Percentiles rank a stretch among this genome's conserved stretches.
These are phyloP conservation scores for Choreutis nemorana DNA, from an alignment of 2,888 invertebrate genomes.

Conservation along the genomic window DNA sequence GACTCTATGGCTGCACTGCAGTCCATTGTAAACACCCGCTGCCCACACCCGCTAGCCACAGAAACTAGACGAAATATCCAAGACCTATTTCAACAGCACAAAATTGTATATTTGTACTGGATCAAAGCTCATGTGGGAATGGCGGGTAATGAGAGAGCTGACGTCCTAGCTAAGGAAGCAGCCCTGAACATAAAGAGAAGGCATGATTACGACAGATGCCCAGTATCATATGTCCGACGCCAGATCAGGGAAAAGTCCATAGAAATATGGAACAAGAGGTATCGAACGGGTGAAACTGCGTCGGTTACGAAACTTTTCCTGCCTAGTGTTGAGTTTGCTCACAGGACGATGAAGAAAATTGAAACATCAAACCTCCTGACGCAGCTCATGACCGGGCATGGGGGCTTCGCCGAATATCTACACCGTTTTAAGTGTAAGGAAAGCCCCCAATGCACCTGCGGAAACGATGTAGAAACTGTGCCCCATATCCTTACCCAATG, in stretches of 20 bases:
- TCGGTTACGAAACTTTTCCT: neutral
- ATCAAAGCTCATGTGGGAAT: constrained; percentile 7
- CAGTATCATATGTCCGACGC: neutral
- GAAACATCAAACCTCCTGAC: neutral
- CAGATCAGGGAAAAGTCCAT: neutral
- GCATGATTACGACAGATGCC: neutral
- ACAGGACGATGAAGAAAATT: neutral
- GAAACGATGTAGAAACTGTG: neutral
- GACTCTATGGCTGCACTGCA: constrained; percentile 3
- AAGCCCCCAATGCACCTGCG: neutral
- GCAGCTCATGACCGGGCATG: constrained; percentile 5
- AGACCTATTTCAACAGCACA: neutral
- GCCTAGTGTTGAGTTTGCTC: neutral
- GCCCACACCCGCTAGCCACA: constrained; percentile 2
- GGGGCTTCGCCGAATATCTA: constrained; percentile 3
- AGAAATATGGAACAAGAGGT: neutral
- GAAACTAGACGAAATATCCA: neutral
- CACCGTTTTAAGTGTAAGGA: constrained; percentile 4
- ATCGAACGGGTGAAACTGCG: neutral
- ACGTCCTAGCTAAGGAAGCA: constrained; percentile 5
- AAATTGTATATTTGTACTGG: constrained; percentile 4
- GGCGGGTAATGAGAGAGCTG: constrained; percentile 7
- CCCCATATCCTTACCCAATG: neutral
- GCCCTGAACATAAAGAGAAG: neutral
- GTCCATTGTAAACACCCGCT: neutral